Evolutionary conservation across 2,888 invertebrate genomes (phyloP), one percentile per base, ranked within the genome.

Genomic region (Ectemnius lituratus): DNA sequence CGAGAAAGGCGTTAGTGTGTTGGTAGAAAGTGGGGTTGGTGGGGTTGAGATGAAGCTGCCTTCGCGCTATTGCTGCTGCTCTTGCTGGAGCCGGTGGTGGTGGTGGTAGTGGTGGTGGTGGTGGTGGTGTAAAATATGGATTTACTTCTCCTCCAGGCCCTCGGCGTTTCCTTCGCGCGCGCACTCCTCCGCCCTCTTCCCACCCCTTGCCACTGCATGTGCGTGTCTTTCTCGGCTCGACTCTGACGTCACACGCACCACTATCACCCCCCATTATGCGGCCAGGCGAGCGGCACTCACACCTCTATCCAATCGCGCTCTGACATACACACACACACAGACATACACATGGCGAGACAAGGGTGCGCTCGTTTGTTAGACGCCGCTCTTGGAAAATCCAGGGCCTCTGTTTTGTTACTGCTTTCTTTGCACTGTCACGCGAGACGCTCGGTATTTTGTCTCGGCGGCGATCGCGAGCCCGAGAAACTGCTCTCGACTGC

Each of bases 41-140:
- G 77, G 80, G 80, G 78, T 74, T 74, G 80, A 70, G 79, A 81
- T 74, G 82, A 81, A 76, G 59, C 69, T 70, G 73, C 68, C 75
- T 37, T 37, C 8, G 37, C 11, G 37, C 37, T 37, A 37, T 11
- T 37, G 37, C 37, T 37, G 52, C 52, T 16, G 47, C n/a, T n/a
- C 13, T n/a, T 14, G 47, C 47, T 47, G n/a, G 47, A 47, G 47
- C 47, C n/a, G 52, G 52, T 52, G 76, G 78, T 60, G 73, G 78
- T 65, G 52, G 52, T 2, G 81, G 84, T 81, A 75, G 78, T 62
- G 70, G 79, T 64, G 52, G 52, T 52, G 81, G 85, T 81, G 83
- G 86, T 86, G 85, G 87, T 87, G 86, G 89, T 88, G 89, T 90
- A 90, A 90, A 90, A 90, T 90, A 90, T 90, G 89, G 89, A 90